These are phyloP conservation scores for Lithophane semibrunnea DNA, from an alignment of 2,888 invertebrate species.

Conservation along the genomic window DNA sequence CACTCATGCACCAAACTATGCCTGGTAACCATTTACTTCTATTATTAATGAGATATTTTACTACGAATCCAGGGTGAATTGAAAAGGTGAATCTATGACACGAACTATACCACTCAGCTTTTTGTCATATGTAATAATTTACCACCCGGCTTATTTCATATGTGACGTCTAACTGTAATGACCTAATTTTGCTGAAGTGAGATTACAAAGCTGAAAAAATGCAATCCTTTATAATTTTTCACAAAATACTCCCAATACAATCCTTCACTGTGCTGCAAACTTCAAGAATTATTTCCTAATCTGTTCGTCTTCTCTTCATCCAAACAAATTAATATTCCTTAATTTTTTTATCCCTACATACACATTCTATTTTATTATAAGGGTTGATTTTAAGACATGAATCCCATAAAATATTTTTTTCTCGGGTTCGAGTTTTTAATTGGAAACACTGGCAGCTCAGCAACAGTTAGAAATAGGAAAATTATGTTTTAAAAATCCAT, in stretches of 20 bases:
- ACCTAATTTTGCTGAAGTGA: conserved; percentile 7
- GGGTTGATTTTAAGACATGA: not conserved
- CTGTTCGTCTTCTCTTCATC: conserved; percentile 4
- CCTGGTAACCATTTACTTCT: conserved; percentile 75
- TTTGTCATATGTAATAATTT: conserved; percentile 32
- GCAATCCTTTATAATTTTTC: not conserved
- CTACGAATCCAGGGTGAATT: conserved; percentile 2
- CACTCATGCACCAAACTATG: conserved; percentile 83
- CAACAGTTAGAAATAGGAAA: not conserved
- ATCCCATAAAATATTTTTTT: not conserved
- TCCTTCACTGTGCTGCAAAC: conserved; percentile 21
- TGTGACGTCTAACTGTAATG: conserved; percentile 21
- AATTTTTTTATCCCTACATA: conserved; percentile 26
- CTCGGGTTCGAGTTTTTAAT: conserved; percentile 23
- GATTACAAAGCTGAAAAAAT: not conserved
- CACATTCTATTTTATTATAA: conserved; percentile 41
- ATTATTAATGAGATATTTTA: conserved; percentile 49
- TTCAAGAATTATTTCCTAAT: conserved; percentile 21
- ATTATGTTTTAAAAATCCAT: not conserved
- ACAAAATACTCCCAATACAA: conserved; percentile 12
- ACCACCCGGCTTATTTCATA: conserved; percentile 35
- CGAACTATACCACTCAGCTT: conserved; percentile 28
- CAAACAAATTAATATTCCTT: conserved; percentile 13
- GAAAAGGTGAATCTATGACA: conserved; percentile 18
- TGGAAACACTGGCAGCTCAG: conserved; percentile 15